Conservation (phyloP, 2,113 vertebrate species). For the Haemorhous mexicanus region DNA sequence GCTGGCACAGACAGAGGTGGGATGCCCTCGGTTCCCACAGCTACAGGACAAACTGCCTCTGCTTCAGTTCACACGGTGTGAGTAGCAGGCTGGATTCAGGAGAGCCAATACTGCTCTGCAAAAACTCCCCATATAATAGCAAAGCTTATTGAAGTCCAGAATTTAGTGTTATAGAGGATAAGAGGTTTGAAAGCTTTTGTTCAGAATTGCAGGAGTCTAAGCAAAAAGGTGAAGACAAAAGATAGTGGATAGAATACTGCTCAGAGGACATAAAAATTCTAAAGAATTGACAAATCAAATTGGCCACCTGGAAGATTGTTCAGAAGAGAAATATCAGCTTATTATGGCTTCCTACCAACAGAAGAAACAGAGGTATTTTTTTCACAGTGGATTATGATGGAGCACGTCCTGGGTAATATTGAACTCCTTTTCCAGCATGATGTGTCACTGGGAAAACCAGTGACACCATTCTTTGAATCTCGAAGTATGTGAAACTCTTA, state of each 20-base stretch:
- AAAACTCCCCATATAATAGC: neutral
- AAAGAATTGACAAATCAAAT: slow-evolving; percentile 46
- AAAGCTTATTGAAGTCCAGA: neutral
- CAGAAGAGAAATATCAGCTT: slow-evolving; percentile 45
- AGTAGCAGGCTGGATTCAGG: neutral
- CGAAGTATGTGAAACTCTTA: neutral
- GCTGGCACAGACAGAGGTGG: neutral
- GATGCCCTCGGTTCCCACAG: neutral
- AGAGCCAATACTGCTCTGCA: neutral
- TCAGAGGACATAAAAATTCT: slow-evolving; percentile 25
- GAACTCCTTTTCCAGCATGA: neutral
- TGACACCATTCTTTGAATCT: neutral
- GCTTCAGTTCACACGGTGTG: rapidly evolving
- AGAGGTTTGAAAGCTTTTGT: slow-evolving; percentile 23
- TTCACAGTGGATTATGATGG: slow-evolving; percentile 51
- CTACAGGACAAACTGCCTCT: rapidly evolving
- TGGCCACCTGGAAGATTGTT: slow-evolving; percentile 10
- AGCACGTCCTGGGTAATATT: neutral
- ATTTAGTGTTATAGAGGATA: neutral
- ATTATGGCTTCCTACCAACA: slow-evolving; percentile 31
- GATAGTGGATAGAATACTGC: slow-evolving; percentile 6
- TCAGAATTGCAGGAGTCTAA: neutral
- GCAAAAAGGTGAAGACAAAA: slow-evolving; percentile 13
- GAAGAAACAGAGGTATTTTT: neutral
- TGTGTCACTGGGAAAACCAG: neutral